Base-by-base conservation (phyloP, 2,797 vertebrate species). In the Dromococcyx pavoninus region DNA sequence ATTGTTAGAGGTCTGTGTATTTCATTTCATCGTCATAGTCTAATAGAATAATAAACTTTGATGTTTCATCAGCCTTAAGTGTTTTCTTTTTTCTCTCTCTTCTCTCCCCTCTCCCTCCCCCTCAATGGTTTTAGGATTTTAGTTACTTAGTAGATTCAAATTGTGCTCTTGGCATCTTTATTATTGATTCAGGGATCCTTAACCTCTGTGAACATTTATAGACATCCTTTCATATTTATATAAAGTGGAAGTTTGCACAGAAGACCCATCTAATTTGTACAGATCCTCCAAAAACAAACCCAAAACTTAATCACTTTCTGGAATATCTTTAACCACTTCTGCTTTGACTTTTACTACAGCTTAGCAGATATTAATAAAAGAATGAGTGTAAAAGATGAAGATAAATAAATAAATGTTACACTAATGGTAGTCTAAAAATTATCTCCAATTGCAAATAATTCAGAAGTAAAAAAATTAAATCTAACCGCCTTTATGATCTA, bases 1-100 rank as follows among this genome's bases (percentile, higher is more conserved):
- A 89, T 91, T 84, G 82, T 93, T 95, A 67, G 72, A 83, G 75
- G 44, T 50, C 78, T 70, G 58, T 74, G 71, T 95, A 88, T 96
- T 91, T 95, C 73, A 86, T 95, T 96, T 95, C 92, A 90, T 95
- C 95, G 88, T 90, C 91, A 93, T 88, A 66, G 86, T 78, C 79
- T 84, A 93, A 94, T 69, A 94, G 96, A 97, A 96, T 93, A 95
- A 94, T 84, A 94, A 86, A 94, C 84, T 95, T 94, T 81, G 91
- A 84, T 93, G 95, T 94, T 94, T 93, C 96, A 97, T 94, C 92
- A 95, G 75, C 19, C 39, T 72, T 95, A 94, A 95, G 95, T 96
- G 88, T 78, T 72, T 90, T 94, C 90, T 81, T 93, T 93, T 79
- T 65, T 24, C 43, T 70, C 64, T 69, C 56, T 72, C 37, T 80